A percentile compares a stretch with the other conserved stretches of the same genome.
Conservation (phyloP, 2,888 invertebrate genomes). For the Andrena praecox region DNA sequence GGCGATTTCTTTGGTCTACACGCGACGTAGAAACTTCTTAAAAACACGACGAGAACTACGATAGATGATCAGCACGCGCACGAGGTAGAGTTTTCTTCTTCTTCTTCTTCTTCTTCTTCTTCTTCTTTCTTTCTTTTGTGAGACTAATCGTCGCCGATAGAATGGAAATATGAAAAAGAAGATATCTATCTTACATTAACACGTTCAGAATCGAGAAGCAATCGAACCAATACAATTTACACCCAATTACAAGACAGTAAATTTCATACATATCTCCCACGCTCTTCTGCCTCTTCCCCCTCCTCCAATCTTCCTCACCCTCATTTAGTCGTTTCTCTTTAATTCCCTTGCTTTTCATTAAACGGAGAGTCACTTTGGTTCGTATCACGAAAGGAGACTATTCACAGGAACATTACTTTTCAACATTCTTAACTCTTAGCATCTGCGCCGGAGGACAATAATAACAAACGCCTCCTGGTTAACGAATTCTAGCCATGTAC, state of each 20-base stretch:
- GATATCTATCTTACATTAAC: slow-evolving; percentile 39
- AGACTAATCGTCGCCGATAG: slow-evolving; percentile 40
- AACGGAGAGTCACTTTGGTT: slow-evolving; percentile 65
- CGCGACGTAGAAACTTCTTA: slow-evolving; percentile 32
- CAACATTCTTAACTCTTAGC: slow-evolving; percentile 55
- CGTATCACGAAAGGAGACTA: slow-evolving; percentile 69
- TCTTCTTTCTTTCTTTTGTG: too few species aligned
- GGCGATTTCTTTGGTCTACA: slow-evolving; percentile 28
- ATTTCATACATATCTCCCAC: slow-evolving; percentile 13
- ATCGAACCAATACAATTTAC: slow-evolving; percentile 45
- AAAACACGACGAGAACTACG: slow-evolving; percentile 42
- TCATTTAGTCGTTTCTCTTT: neutral
- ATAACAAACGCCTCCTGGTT: slow-evolving; percentile 47
- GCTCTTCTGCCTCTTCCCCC: slow-evolving; percentile 2
- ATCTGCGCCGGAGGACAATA: slow-evolving; percentile 42
- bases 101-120: slow-evolving; percentile 17
- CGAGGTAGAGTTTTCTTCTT: slow-evolving; percentile 63
- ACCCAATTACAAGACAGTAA: slow-evolving; percentile 42
- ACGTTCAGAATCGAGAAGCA: slow-evolving; percentile 42
- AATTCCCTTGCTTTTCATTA: slow-evolving; percentile 8
- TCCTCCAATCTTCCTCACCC: neutral
- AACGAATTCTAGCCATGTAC: slow-evolving; percentile 39
- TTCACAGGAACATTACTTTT: slow-evolving; percentile 72
- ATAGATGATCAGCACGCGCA: slow-evolving; percentile 54
- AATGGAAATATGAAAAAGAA: slow-evolving; percentile 52